Evolutionary conservation across 2,888 invertebrate genomes (phyloP), one percentile per base, ranked within the genome.

Genomic region (Drosophila vallismaia): DNA sequence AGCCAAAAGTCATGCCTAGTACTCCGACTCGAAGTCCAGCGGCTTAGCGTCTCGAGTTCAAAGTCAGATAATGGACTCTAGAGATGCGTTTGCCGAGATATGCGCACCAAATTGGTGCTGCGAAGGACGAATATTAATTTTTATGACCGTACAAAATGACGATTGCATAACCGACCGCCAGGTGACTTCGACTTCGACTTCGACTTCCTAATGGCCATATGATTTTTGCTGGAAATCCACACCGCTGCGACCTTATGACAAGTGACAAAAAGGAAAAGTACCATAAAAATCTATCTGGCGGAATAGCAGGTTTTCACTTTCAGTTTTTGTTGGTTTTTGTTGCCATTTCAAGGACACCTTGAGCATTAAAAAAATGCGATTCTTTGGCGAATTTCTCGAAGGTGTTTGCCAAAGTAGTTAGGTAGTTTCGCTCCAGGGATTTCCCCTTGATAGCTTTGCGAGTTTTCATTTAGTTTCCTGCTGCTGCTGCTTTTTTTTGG

Each of bases 121-220:
- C 77, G 85, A 89, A 90, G 90, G 89, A 83, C 88, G 86, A 76
- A 89, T 89, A 89, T 89, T 88, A 89, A 89, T 89, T 88, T 89
- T 89, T 88, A 89, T 89, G 77, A 50, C 76, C 89, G 75, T 88
- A 80, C 77, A 80, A 86, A 89, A 89, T 83, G 84, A 83, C 63
- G 53, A 82, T 89, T 88, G 85, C 90, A 87, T 88, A 87, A 89
- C 77, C 73, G 40, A 52, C 56, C 44, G 56, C 58, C 77, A 81
- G 87, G 87, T 84, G 79, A 86, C 79, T 19, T 19, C 19, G 19
- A 19, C 19, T 19, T 19, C 19, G 19, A 19, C 19, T 84, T 77
- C 76, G 77, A 86, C 79, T 86, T 80, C 82, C 74, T 82, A 71
- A 76, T 80, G 74, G 48, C 49, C 45, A 55, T 76, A 72, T 75